These are phyloP conservation scores for Mastigias papua DNA, from an alignment of 30 jellyfish, hydroid and myxozoan genomes.

Conservation along the genomic window DNA sequence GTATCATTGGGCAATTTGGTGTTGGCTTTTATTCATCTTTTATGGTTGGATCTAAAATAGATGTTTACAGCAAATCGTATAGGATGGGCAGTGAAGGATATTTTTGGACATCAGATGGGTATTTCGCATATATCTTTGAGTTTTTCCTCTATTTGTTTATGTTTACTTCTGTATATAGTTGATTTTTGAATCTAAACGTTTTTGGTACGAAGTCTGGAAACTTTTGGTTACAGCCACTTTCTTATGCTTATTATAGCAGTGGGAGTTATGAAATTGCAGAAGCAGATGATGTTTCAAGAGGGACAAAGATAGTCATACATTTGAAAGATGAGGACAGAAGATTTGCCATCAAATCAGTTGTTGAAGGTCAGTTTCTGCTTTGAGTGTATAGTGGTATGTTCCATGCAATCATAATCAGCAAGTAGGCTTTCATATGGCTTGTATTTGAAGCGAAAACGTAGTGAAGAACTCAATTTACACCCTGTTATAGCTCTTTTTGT, in stretches of 20 bases:
- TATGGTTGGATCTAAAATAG: slow-evolving; percentile 91
- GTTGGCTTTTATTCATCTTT: slow-evolving; percentile 94
- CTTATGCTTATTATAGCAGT: not conserved
- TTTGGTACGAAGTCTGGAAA: too few species aligned
- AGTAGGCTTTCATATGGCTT: too few species aligned
- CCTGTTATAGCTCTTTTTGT: too few species aligned
- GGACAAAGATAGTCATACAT: slow-evolving; percentile 89
- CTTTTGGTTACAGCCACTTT: too few species aligned
- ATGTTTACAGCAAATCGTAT: slow-evolving; percentile 91
- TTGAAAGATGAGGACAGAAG: slow-evolving; percentile 82
- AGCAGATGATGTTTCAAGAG: slow-evolving; percentile 97
- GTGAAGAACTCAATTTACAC: too few species aligned
- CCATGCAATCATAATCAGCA: too few species aligned
- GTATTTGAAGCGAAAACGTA: too few species aligned
- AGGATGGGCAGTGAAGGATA: slow-evolving; percentile 77
- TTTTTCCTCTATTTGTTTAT: not conserved
- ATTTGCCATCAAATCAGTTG: slow-evolving; percentile 85
- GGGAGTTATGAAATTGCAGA: slow-evolving; percentile 96
- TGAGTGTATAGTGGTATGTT: too few species aligned
- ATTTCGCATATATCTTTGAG: not conserved
- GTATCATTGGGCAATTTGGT: slow-evolving; percentile 95
- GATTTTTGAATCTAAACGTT: not conserved
- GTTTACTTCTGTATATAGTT: not conserved
- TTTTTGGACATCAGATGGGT: slow-evolving; percentile 98
- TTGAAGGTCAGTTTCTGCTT: slow-evolving; percentile 73